These are phyloP conservation scores for Helicolenus hilgendorfi DNA, from an alignment of 2,797 vertebrate genomes.

Conservation along the genomic window DNA sequence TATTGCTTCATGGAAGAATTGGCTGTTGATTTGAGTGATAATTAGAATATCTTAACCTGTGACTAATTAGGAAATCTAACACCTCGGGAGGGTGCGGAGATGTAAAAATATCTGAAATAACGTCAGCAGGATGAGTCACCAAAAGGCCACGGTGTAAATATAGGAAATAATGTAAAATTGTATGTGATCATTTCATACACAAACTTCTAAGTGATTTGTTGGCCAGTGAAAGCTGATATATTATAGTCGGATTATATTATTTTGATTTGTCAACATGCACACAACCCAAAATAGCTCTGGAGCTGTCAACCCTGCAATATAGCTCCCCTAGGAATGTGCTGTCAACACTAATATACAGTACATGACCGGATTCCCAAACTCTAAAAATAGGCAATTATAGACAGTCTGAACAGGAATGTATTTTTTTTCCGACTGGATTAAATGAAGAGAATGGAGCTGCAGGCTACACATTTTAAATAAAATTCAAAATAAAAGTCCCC, in stretches of 20 bases:
- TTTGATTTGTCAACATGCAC: slow-evolving; percentile 23
- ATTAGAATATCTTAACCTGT: slow-evolving; percentile 13
- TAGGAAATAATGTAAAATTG: neutral
- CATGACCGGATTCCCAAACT: slow-evolving; percentile 17
- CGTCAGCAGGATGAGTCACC: slow-evolving; percentile 16
- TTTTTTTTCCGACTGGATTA: neutral
- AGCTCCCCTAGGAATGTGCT: slow-evolving; percentile 22
- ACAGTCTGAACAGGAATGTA: neutral
- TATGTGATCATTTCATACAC: neutral
- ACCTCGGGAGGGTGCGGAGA: slow-evolving; percentile 14
- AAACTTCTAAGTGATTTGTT: neutral
- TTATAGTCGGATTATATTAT: slow-evolving; percentile 10
- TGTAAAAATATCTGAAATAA: slow-evolving; percentile 3
- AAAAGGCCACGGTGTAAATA: slow-evolving; percentile 2
- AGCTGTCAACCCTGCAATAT: slow-evolving; percentile 11
- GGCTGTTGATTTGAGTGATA: slow-evolving; percentile 1
- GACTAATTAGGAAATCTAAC: slow-evolving; percentile 27
- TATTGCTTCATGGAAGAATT: neutral
- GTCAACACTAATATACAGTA: slow-evolving; percentile 14
- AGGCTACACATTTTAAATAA: neutral
- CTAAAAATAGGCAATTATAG: slow-evolving; percentile 32
- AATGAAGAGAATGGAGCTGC: neutral
- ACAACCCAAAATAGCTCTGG: slow-evolving; percentile 17
- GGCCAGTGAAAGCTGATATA: neutral
- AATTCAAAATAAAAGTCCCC: neutral